Base-by-base conservation (phyloP, 2,888 invertebrate genomes). In the Caradrina clavipalpis region DNA sequence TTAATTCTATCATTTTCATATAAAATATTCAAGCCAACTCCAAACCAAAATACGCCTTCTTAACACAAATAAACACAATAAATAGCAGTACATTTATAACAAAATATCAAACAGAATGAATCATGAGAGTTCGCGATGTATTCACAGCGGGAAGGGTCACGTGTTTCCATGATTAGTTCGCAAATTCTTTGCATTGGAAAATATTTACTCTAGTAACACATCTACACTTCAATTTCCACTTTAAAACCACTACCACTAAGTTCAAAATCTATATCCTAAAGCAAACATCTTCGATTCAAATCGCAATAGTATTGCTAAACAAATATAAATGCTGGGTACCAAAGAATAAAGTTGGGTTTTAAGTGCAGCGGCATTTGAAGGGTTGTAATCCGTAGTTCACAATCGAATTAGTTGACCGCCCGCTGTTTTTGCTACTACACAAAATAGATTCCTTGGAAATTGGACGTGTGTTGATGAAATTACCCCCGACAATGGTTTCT, bases 341-440 rank as follows among this genome's bases (percentile, higher is more conserved):
- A 19, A 0, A 0, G 0, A 0, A 59, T 83, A 86, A 45, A 67
- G 85, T 83, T 74, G 58, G 13, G 64, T 68, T 84, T 84, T 84
- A 45, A 31, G 47, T 71, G 66, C 3, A 13, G 26, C 13, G 0
- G 61, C 21, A 53, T 56, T 35, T 65, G 78, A 78, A 82, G 83
- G 81, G 84, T 82, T 80, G 77, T 89, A 89, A 91, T 89, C 84
- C 89, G 67, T 72, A 85, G 87, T 90, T 90, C 86, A 88, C 90
- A 89, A 92, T 92, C 88, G 89, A 93, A 94, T 95, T 94, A 93
- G 91, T 88, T 91, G 94, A 95, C 93, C 94, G 81, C 95, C 95
- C 89, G 92, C 84, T 88, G 95, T 91, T 94, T 93, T 92, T 94
- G 94, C 93, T 94, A 92, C 92, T 94, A 90, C 88, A 90, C 90